phyloP scores from a whole-genome alignment of 2,113 vertebrate species.

The Gnathochromis pfefferi region DNA sequence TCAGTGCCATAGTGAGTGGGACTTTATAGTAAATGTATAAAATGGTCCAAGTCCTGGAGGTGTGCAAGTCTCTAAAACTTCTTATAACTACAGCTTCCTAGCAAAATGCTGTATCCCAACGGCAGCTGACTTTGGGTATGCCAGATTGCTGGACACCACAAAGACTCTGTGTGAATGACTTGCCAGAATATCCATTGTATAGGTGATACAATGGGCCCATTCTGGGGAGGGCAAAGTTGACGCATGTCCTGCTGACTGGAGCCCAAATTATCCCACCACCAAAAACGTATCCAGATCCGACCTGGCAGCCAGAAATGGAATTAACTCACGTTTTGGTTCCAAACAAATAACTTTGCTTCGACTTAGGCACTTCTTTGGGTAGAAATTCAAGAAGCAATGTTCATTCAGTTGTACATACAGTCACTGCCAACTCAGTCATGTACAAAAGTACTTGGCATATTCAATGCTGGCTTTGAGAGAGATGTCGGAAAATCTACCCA shows the following conservation, averaged over 20 bases:
- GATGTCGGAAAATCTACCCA: neutral
- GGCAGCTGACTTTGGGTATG: neutral
- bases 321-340: neutral
- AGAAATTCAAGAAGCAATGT: neutral
- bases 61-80: neutral
- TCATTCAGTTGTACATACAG: neutral
- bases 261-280: neutral
- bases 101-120: neutral
- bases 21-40: neutral
- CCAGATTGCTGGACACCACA: neutral
- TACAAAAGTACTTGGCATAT: neutral
- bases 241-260: neutral
- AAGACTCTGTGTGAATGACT: neutral
- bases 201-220: neutral
- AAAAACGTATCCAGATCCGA: neutral
- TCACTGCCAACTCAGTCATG: neutral
- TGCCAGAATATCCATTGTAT: neutral
- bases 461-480: neutral
- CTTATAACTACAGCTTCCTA: neutral
- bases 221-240: neutral
- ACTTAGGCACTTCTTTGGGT: neutral
- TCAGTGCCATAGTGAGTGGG: neutral
- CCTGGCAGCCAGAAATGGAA: neutral
- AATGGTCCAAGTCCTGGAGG: neutral
- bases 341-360: neutral